Conservation (phyloP, 2,797 vertebrate genomes). For the Silurus aristotelis region DNA sequence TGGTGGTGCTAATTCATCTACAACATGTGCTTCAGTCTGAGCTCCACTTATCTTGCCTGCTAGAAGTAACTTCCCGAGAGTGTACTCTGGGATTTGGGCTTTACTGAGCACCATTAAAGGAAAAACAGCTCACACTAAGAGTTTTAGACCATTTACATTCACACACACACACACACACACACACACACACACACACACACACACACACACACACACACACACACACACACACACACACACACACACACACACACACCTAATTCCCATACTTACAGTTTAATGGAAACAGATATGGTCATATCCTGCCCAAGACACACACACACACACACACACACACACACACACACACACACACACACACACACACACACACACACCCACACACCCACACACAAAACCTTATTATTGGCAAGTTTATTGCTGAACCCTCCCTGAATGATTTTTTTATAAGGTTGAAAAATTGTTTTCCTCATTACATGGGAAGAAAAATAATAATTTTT, state of each 20-base stretch:
- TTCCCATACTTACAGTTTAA: slow-evolving; percentile 13
- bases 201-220: slow-evolving; percentile 26
- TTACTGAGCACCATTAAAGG: slow-evolving; percentile 64
- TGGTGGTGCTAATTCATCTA: slow-evolving; percentile 33
- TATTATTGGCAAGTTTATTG: slow-evolving; percentile 15
- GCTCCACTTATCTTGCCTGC: slow-evolving; percentile 68
- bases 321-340: not conserved
- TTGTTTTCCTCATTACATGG: slow-evolving; percentile 35
- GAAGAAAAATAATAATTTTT: slow-evolving; percentile 5
- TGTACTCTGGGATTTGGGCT: slow-evolving; percentile 61
- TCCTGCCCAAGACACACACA: not conserved
- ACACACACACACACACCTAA: not conserved
- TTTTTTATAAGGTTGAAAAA: slow-evolving; percentile 30
- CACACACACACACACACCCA: slow-evolving; percentile 28
- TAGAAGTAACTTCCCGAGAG: slow-evolving; percentile 65
- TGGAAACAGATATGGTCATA: slow-evolving; percentile 12
- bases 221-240: slow-evolving; percentile 3
- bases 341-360: slow-evolving; percentile 35
- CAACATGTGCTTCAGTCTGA: slow-evolving; percentile 48
- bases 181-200: not conserved
- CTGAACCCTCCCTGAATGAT: slow-evolving; percentile 23
- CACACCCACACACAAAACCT: slow-evolving; percentile 17
- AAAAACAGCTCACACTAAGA: slow-evolving; percentile 60
- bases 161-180: slow-evolving; percentile 32
- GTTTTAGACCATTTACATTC: slow-evolving; percentile 65